phyloP scores from a whole-genome alignment of 2,888 invertebrate genomes.

The Horisme vitalbata region DNA sequence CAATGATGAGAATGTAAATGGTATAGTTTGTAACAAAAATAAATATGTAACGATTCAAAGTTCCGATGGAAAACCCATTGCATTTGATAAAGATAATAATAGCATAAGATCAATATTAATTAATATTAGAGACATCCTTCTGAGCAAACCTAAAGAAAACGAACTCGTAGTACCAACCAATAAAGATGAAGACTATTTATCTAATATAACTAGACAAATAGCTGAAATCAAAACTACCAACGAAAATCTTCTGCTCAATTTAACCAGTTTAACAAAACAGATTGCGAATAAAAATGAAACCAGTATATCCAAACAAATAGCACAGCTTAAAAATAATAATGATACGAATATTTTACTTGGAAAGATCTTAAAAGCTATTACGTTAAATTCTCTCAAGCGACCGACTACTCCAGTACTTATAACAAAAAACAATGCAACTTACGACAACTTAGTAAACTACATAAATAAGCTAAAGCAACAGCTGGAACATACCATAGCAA shows the following conservation, averaged over 20 bases:
- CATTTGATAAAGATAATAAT: neutral
- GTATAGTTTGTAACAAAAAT: slow-evolving; percentile 43
- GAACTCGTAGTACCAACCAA: slow-evolving; percentile 7
- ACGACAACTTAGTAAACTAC: slow-evolving; percentile 36
- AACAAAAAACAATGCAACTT: slow-evolving; percentile 33
- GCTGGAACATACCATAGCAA: slow-evolving; percentile 36
- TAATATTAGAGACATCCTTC: slow-evolving; percentile 36
- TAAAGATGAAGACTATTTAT: slow-evolving; percentile 24
- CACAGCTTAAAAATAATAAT: slow-evolving; percentile 17
- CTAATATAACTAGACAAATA: slow-evolving; percentile 31
- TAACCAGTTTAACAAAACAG: slow-evolving; percentile 28
- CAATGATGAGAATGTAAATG: slow-evolving; percentile 38
- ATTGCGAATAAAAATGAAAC: slow-evolving; percentile 24
- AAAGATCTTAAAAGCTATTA: slow-evolving; percentile 24
- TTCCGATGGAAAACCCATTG: neutral
- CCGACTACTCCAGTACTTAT: slow-evolving; percentile 21
- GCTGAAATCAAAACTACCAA: slow-evolving; percentile 27
- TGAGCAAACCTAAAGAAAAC: slow-evolving; percentile 24
- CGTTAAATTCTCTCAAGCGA: slow-evolving; percentile 17
- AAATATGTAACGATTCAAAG: slow-evolving; percentile 8
- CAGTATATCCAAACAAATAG: slow-evolving; percentile 26
- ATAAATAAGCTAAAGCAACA: slow-evolving; percentile 41
- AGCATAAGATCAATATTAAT: slow-evolving; percentile 18
- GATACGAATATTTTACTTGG: slow-evolving; percentile 25
- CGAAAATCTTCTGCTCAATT: slow-evolving; percentile 26